Evolutionary conservation across 2,113 vertebrate species (phyloP).

Genomic region (Urocitellus parryii): DNA sequence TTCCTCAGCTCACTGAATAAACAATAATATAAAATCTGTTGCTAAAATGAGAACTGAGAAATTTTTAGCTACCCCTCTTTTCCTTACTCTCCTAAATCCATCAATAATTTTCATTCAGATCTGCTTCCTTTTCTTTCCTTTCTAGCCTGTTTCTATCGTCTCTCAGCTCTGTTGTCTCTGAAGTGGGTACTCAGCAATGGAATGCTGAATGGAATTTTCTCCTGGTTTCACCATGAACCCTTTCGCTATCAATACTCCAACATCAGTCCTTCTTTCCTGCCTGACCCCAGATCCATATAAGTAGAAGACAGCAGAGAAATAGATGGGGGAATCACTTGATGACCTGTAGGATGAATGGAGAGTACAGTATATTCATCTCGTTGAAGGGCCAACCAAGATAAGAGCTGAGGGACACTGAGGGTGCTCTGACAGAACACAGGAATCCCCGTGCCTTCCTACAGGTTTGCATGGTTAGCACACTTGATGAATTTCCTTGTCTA

Average conservation of each 20-base stretch:
- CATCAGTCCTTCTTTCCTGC: background rate
- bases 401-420: background rate
- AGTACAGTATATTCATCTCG: background rate
- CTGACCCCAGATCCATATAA: background rate
- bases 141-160: background rate
- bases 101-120: background rate
- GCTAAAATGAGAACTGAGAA: background rate
- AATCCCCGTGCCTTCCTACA: background rate
- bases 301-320: background rate
- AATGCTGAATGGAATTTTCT: background rate
- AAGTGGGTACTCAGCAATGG: background rate
- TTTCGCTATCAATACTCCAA: background rate
- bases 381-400: background rate
- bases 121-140: background rate
- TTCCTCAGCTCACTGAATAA: background rate
- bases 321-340: background rate
- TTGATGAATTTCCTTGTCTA: background rate
- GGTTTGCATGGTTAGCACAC: background rate
- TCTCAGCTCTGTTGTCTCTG: background rate
- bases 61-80: background rate
- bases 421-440: background rate
- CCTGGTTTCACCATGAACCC: background rate
- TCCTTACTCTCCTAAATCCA: background rate
- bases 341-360: background rate
- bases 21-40: background rate